phyloP scores from a whole-genome alignment of 2,888 invertebrate genomes.

The Nephrocerus scutellatus region DNA sequence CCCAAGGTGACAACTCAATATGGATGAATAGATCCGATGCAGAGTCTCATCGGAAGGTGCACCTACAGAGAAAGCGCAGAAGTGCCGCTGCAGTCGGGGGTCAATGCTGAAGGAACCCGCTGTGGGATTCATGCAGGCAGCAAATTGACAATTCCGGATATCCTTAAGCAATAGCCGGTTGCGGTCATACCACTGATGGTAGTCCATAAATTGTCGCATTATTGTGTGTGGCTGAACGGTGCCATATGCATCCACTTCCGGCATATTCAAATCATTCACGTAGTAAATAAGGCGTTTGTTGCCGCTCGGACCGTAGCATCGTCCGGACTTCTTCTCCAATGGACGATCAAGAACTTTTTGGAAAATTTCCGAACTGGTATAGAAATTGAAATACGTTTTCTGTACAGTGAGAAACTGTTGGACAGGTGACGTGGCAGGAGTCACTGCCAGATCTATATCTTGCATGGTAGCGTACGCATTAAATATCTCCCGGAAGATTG shows the following conservation, averaged over 20 bases:
- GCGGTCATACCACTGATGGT: conserved; percentile 87
- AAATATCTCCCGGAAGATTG: conserved; percentile 67
- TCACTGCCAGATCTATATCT: conserved; percentile 55
- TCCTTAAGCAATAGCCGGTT: conserved; percentile 77
- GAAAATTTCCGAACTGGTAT: conserved; percentile 86
- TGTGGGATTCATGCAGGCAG: conserved; percentile 95
- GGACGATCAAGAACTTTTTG: conserved; percentile 85
- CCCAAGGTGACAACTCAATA: conserved; percentile 67
- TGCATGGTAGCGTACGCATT: conserved; percentile 42
- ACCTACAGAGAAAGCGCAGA: conserved; percentile 77
- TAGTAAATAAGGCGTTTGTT: conserved; percentile 80
- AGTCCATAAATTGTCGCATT: conserved; percentile 89
- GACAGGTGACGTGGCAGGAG: conserved; percentile 50
- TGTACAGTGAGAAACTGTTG: conserved; percentile 33
- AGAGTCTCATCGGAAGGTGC: conserved; percentile 77
- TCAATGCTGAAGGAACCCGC: conserved; percentile 96
- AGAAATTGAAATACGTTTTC: conserved; percentile 67
- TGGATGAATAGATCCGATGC: conserved; percentile 74
- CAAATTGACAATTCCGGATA: conserved; percentile 88
- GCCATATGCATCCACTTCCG: conserved; percentile 89
- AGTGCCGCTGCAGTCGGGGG: conserved; percentile 81
- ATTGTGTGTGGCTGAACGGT: conserved; percentile 95
- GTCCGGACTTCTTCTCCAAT: conserved; percentile 90
- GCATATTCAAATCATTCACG: conserved; percentile 96
- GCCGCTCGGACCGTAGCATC: conserved; percentile 87